Base-by-base conservation (phyloP, 2,797 vertebrate genomes). In the Epinephelus malabaricus region DNA sequence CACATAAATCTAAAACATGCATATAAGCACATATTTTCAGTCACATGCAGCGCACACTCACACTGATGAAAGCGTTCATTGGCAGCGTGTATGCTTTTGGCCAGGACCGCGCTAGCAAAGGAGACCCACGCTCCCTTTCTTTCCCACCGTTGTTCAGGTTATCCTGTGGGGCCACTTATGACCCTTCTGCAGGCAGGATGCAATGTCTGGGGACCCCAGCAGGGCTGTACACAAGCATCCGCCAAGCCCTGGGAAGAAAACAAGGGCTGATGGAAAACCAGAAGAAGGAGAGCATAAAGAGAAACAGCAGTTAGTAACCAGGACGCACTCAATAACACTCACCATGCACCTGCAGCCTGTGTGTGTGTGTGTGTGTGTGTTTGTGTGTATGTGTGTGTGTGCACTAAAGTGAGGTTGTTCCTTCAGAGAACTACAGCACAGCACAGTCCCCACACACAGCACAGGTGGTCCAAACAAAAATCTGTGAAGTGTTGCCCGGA, bases 111-210 rank as follows among this genome's bases (percentile, higher is more conserved):
- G 53, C 75, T 75, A 70, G 83, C 69, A 69, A 86, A 91, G 88
- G 86, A 91, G 93, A 89, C 88, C 89, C 88, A 87, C 89, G 81
- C 90, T 93, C 91, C 83, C 83, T 90, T 91, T 92, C 90, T 92
- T 95, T 96, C 94, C 94, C 95, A 96, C 92, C 90, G 94, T 95
- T 96, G 94, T 96, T 95, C 93, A 95, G 94, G 95, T 95, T 95
- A 96, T 96, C 95, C 93, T 95, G 94, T 93, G 94, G 94, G 94
- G 92, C 94, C 92, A 93, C 92, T 94, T 93, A 92, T 88, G 91
- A 91, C 89, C 93, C 91, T 91, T 89, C 84, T 91, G 86, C 89
- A 89, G 91, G 93, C 95, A 96, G 96, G 95, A 96, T 94, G 94
- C 92, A 88, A 92, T 78, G 94, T 93, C 95, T 94, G 91, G 95